Conservation (phyloP, 2,113 vertebrate species). For the Misgurnus anguillicaudatus region DNA sequence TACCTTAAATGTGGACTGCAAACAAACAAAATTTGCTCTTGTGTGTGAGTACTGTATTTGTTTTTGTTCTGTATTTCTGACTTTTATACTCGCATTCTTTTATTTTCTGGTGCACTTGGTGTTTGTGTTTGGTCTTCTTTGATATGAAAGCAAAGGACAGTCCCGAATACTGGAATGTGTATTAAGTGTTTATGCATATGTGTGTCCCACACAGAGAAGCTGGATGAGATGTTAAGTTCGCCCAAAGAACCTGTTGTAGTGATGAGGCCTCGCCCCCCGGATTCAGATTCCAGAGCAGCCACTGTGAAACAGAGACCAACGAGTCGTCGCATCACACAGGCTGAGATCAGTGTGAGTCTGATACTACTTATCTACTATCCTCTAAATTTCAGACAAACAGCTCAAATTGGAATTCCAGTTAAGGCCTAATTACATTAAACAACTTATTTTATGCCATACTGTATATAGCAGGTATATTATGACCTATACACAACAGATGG, state of each 20-base stretch:
- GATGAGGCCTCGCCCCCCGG: conserved; percentile 80
- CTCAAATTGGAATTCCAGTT: too few species aligned
- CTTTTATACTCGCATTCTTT: not conserved
- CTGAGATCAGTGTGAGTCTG: conserved; percentile 87
- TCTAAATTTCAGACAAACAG: not conserved
- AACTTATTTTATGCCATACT: not conserved
- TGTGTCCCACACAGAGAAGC: conserved; percentile 81
- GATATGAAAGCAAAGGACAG: not conserved
- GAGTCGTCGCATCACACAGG: conserved; percentile 91
- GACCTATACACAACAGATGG: conserved; percentile 1
- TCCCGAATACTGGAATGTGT: not conserved
- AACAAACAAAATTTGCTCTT: not conserved
- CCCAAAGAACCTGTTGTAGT: conserved; percentile 79
- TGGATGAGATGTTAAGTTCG: conserved; percentile 91
- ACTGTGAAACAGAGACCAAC: conserved; percentile 94
- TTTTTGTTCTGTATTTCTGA: not conserved
- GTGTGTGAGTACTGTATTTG: conserved; percentile 14
- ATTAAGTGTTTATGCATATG: conserved; percentile 24
- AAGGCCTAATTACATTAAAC: not conserved
- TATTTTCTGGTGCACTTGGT: conserved; percentile 12
- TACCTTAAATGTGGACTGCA: not conserved
- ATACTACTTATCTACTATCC: not conserved
- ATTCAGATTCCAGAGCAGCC: conserved; percentile 86
- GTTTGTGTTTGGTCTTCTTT: conserved; percentile 18
- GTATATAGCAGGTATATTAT: not conserved